These are phyloP conservation scores for Myanophis thanlyinensis DNA, from an alignment of 2,113 vertebrate species.

Conservation along the genomic window DNA sequence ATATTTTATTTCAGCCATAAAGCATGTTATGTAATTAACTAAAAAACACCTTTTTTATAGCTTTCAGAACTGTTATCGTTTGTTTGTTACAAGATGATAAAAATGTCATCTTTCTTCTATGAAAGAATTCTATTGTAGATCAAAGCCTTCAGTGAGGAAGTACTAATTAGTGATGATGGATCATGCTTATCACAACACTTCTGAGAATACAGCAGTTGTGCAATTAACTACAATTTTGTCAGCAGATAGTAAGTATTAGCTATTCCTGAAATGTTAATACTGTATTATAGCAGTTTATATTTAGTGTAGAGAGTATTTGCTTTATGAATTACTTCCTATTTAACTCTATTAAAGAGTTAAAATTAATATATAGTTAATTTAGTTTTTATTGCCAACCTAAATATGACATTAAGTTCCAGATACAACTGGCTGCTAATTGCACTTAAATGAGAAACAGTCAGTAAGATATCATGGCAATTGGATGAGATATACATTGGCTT, in stretches of 20 bases:
- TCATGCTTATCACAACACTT: background rate
- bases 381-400: background rate
- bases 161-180: background rate
- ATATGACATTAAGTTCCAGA: background rate
- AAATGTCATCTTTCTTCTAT: background rate
- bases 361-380: background rate
- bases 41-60: background rate
- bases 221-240: constrained; percentile 11
- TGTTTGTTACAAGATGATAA: background rate
- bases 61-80: background rate
- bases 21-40: background rate
- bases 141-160: background rate
- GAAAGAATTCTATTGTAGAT: background rate
- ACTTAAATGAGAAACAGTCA: background rate
- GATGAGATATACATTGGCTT: too few relatives aligned
- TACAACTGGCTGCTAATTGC: background rate
- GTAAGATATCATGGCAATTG: background rate
- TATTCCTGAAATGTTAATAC: background rate
- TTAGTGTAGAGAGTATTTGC: background rate
- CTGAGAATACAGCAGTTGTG: background rate
- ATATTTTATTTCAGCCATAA: background rate
- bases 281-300: background rate
- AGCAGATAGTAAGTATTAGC: constrained; percentile 3
- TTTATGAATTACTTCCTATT: background rate
- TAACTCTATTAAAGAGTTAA: background rate